Evolutionary conservation across 2,113 vertebrate species (phyloP).

Genomic region (Triplophysa tibetana): DNA sequence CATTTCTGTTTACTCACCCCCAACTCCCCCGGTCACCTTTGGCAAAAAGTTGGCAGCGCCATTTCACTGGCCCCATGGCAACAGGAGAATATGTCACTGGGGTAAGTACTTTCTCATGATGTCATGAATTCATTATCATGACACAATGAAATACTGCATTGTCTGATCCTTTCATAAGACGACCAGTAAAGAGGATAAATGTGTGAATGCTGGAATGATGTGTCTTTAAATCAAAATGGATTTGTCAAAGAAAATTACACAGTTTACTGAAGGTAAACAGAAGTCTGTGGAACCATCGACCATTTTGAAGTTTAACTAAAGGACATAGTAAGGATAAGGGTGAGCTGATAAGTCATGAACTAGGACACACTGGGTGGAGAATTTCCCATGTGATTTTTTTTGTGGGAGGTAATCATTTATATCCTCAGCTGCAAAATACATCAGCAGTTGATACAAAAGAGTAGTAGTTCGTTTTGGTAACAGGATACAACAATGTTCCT

Average conservation of each 20-base stretch:
- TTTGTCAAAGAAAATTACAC: neutral
- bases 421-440: too few relatives aligned
- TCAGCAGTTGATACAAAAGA: neutral
- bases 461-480: too few relatives aligned
- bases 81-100: constrained; percentile 70
- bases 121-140: constrained; percentile 59
- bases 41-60: constrained; percentile 56
- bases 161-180: constrained; percentile 23
- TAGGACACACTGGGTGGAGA: neutral
- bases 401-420: neutral
- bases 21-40: constrained; percentile 58
- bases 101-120: constrained; percentile 75
- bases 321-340: neutral
- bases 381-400: neutral
- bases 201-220: neutral
- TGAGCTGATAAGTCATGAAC: neutral
- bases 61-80: constrained; percentile 76
- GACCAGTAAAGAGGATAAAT: neutral
- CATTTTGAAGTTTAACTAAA: neutral
- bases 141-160: constrained; percentile 30
- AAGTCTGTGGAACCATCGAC: neutral
- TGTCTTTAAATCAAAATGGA: neutral
- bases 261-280: constrained; percentile 14
- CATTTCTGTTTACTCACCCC: constrained; percentile 68
- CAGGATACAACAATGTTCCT: too few relatives aligned